Conservation (phyloP, 2,113 vertebrate genomes). For the Poeciliopsis retropinna region DNA sequence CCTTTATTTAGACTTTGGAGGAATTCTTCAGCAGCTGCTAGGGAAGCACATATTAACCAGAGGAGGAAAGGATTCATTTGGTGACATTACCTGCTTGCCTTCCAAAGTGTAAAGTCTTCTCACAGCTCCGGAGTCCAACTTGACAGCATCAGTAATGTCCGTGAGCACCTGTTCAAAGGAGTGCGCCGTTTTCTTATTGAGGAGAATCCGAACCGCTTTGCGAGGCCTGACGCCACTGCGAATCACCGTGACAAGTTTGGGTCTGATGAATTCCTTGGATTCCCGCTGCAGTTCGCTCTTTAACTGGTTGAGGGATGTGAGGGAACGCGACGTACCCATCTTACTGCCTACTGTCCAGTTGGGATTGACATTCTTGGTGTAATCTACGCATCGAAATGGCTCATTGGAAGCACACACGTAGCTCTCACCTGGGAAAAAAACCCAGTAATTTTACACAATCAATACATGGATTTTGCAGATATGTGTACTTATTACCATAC, state of each 20-base stretch:
- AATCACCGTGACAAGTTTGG: conserved; percentile 97
- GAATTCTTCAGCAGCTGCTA: neutral
- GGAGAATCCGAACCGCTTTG: conserved; percentile 94
- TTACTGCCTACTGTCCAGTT: conserved; percentile 96
- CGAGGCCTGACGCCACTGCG: conserved; percentile 95
- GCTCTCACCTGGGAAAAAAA: conserved; percentile 87
- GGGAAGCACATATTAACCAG: neutral
- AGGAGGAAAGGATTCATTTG: neutral
- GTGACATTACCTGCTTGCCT: conserved; percentile 90
- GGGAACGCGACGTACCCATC: conserved; percentile 82
- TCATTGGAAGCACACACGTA: conserved; percentile 98
- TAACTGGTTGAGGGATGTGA: conserved; percentile 79
- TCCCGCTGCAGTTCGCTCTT: conserved; percentile 86
- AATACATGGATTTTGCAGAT: neutral
- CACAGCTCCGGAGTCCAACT: conserved; percentile 94
- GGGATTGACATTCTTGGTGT: conserved; percentile 94
- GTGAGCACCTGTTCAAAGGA: conserved; percentile 97
- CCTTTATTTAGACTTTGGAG: too few relatives aligned
- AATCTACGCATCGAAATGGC: conserved; percentile 91
- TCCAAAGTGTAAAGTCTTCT: conserved; percentile 95
- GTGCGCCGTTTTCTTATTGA: conserved; percentile 98
- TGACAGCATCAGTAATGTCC: conserved; percentile 98
- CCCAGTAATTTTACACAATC: neutral
- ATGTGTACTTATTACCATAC: too few relatives aligned
- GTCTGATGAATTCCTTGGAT: conserved; percentile 95